phyloP scores from a whole-genome alignment of 2,797 vertebrate species.

The Anguilla megastoma region DNA sequence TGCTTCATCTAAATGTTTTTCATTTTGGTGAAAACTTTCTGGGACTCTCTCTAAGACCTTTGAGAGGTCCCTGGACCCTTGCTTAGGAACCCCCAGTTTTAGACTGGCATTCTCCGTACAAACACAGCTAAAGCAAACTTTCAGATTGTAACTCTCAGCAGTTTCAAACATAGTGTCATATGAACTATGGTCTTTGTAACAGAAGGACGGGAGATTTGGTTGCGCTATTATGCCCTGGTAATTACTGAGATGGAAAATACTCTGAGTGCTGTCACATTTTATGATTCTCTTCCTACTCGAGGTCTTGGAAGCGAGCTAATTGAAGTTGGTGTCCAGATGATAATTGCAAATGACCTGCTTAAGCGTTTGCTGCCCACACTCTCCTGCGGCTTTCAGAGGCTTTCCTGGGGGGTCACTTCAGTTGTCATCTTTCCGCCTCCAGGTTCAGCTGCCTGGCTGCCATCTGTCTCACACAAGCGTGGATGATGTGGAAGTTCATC shows the following conservation, averaged over 20 bases:
- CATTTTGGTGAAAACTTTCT: background rate
- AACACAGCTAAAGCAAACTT: background rate
- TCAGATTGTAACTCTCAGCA: background rate
- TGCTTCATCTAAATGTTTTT: background rate
- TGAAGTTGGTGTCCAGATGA: background rate
- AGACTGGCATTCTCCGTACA: background rate
- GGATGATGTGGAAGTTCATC: slow-evolving; percentile 92
- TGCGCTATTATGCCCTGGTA: background rate
- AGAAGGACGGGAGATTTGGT: background rate
- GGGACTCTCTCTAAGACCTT: background rate
- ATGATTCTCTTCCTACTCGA: background rate
- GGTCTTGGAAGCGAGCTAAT: background rate
- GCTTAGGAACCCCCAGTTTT: background rate
- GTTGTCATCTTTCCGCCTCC: background rate
- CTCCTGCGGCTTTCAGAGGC: background rate
- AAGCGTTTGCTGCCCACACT: background rate
- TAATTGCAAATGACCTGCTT: background rate
- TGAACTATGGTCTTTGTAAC: background rate
- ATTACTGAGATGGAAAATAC: background rate
- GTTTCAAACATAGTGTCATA: background rate
- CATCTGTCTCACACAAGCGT: slow-evolving; percentile 83
- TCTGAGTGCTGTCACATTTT: background rate
- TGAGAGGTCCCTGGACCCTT: background rate
- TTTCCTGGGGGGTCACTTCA: background rate
- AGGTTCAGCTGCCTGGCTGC: slow-evolving; percentile 83